phyloP scores from a whole-genome alignment of 2,888 invertebrate genomes.

The Himalopsyche tibetana region DNA sequence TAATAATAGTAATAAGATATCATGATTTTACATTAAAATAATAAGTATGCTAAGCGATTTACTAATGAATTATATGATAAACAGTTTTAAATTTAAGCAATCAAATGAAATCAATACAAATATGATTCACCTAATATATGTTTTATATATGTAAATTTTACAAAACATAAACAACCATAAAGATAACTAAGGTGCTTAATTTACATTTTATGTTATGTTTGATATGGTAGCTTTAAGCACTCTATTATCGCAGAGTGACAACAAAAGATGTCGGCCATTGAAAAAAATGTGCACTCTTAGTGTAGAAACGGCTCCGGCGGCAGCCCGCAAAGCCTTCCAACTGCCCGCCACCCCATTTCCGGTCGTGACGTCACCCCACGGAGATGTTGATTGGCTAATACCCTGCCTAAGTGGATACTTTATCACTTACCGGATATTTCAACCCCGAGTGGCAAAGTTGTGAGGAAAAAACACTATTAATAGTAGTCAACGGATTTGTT shows the following conservation, averaged over 20 bases:
- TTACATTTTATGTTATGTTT: no score
- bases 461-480: conserved; percentile 25
- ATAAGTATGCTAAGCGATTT: no score
- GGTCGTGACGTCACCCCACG: conserved; percentile 44
- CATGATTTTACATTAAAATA: no score
- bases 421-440: conserved; percentile 61
- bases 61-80: no score
- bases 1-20: no score
- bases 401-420: conserved; percentile 63
- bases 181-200: no score
- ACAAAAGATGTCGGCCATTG: not conserved
- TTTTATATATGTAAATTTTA: no score
- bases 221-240: no score
- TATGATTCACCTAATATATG: no score
- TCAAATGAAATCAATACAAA: no score
- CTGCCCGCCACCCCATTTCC: conserved; percentile 53
- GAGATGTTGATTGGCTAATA: conserved; percentile 64
- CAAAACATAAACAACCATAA: no score
- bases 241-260: not conserved
- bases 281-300: conserved; percentile 9
- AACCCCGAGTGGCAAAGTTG: conserved; percentile 16
- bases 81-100: no score
- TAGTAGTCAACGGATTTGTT: conserved; percentile 18
- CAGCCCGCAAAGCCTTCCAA: conserved; percentile 20
- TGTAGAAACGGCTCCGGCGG: not conserved